These are phyloP conservation scores for Circaetus gallicus DNA, from an alignment of 2,113 vertebrate species.

Conservation along the genomic window DNA sequence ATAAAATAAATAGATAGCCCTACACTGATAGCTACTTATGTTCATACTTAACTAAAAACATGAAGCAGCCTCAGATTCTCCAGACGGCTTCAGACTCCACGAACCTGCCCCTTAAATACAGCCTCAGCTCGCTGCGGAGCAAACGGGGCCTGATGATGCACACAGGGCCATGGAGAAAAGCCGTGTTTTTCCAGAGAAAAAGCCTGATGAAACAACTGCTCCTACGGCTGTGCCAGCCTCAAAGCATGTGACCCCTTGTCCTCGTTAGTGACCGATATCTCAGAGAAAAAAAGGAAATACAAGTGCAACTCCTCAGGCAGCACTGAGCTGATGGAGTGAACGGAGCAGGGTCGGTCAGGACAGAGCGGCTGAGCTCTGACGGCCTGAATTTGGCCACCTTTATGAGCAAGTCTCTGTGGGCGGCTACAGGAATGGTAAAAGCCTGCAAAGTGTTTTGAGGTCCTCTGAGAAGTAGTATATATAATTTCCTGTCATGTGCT, in stretches of 20 bases:
- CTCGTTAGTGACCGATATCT: not conserved
- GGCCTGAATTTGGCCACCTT: not conserved
- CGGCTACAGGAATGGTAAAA: not conserved
- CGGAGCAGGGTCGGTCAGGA: not conserved
- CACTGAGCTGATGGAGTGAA: not conserved
- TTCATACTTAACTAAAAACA: not conserved
- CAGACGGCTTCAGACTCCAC: not conserved
- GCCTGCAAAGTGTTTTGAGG: not conserved
- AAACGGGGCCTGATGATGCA: not conserved
- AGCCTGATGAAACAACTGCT: not conserved
- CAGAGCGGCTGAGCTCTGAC: not conserved
- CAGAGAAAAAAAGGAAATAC: not conserved
- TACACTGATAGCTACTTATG: not conserved
- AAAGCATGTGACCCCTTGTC: not conserved
- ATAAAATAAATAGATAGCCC: not conserved
- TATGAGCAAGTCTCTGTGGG: not conserved
- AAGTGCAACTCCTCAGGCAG: not conserved
- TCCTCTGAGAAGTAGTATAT: not conserved
- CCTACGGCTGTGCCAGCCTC: not conserved
- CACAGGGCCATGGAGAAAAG: not conserved
- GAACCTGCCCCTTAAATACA: not conserved
- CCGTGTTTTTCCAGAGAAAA: not conserved
- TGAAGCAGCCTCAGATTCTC: not conserved
- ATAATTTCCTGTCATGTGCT: not conserved
- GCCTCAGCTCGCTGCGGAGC: not conserved